A percentile compares a stretch with the other conserved stretches of the same genome.
Conservation (phyloP, 2,888 invertebrate species). For the Netelia inedita region DNA sequence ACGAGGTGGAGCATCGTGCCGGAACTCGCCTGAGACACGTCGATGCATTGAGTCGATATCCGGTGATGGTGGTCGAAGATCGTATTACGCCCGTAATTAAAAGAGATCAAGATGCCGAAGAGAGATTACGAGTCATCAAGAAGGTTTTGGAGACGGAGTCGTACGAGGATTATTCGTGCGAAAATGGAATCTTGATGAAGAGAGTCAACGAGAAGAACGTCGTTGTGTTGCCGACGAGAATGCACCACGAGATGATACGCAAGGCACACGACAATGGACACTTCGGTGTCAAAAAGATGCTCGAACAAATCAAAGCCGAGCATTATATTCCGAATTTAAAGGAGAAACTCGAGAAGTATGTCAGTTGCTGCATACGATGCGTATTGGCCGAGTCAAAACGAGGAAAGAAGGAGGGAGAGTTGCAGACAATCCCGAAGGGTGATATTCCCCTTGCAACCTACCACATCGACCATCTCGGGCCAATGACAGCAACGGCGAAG, state of each 20-base stretch:
- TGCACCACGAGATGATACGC: constrained; percentile 49
- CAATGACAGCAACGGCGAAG: constrained; percentile 76
- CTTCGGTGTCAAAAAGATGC: constrained; percentile 58
- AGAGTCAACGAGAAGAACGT: constrained; percentile 40
- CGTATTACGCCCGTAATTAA: constrained; percentile 11
- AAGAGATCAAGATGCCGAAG: constrained; percentile 17
- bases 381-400: constrained; percentile 73
- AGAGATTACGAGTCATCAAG: constrained; percentile 24
- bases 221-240: constrained; percentile 33
- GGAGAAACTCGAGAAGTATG: constrained; percentile 58
- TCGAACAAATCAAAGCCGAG: constrained; percentile 43
- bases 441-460: constrained; percentile 75
- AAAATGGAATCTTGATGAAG: constrained; percentile 54
- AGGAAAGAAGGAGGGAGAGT: constrained; percentile 75
- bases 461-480: constrained; percentile 80
- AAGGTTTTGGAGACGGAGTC: background rate
- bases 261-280: constrained; percentile 65
- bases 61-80: constrained; percentile 7
- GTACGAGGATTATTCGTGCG: constrained; percentile 25
- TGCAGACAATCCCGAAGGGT: constrained; percentile 75
- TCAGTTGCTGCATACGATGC: constrained; percentile 72
- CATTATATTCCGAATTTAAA: constrained; percentile 63
- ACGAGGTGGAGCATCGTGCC: constrained; percentile 43
- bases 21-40: constrained; percentile 52
- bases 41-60: constrained; percentile 56